Percentiles rank a stretch among this genome's conserved stretches.
Conservation (phyloP, 2,888 invertebrate genomes). For the Acrobasis consociella region DNA sequence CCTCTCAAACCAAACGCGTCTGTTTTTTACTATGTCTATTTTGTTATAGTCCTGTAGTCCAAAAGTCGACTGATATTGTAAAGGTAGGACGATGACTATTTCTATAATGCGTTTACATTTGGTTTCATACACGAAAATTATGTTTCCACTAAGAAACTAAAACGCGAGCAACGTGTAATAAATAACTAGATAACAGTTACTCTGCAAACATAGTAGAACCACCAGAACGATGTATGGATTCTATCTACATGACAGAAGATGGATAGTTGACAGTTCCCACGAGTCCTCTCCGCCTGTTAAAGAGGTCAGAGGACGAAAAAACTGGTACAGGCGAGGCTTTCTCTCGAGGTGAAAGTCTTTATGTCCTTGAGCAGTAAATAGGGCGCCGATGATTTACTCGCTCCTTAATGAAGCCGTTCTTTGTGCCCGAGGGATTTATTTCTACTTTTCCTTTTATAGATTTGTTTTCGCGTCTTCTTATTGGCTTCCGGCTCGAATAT, state of each 20-base stretch:
- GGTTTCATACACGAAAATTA: too few species aligned
- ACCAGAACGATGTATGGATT: neutral
- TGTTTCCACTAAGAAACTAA: neutral
- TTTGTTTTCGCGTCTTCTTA: slow-evolving; percentile 8
- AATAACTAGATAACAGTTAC: neutral
- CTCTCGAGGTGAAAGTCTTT: slow-evolving; percentile 73
- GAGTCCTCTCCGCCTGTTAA: slow-evolving; percentile 39
- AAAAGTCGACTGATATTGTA: too few species aligned
- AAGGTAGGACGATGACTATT: too few species aligned
- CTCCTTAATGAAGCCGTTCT: slow-evolving; percentile 18
- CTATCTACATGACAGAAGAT: slow-evolving; percentile 1
- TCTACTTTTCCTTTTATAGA: slow-evolving; percentile 15
- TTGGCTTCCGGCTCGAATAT: neutral
- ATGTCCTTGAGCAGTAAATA: slow-evolving; percentile 57
- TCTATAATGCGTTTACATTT: too few species aligned
- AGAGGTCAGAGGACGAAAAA: slow-evolving; percentile 55
- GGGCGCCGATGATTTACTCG: slow-evolving; percentile 18
- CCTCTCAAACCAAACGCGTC: too few species aligned
- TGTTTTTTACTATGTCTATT: too few species aligned
- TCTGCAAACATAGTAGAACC: neutral
- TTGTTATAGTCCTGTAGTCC: too few species aligned
- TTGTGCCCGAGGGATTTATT: slow-evolving; percentile 29
- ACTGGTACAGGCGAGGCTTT: slow-evolving; percentile 57
- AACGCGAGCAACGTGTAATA: neutral
- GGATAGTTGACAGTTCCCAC: slow-evolving; percentile 8